Conservation (phyloP, 30 jellyfish, hydroid and myxozoan genomes). For the Cassiopea xamachana region DNA sequence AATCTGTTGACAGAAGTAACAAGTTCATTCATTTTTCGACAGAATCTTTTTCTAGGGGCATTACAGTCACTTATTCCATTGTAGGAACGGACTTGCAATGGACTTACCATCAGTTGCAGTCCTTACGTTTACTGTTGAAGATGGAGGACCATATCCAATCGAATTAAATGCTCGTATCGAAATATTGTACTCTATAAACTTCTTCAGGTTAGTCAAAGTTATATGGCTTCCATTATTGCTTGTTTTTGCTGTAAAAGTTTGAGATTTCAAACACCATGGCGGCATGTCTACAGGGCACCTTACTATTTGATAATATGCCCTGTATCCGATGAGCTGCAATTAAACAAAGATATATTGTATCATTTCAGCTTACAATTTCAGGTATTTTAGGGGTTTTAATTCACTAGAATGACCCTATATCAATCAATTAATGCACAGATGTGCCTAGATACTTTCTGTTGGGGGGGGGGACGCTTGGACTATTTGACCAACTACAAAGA, state of each 20-base stretch:
- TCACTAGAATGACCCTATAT: too few species aligned
- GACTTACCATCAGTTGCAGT: constrained; percentile 44
- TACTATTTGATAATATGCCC: constrained; percentile 17
- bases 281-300: constrained; percentile 42
- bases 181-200: constrained; percentile 23
- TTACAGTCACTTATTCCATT: too few species aligned
- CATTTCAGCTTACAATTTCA: too few species aligned
- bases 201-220: constrained; percentile 6
- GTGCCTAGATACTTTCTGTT: too few species aligned
- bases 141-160: constrained; percentile 49
- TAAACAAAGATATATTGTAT: background rate
- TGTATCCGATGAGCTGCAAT: constrained; percentile 34
- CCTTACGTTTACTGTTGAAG: constrained; percentile 13
- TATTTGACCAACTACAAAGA: too few species aligned
- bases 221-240: background rate
- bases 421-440: too few species aligned
- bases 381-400: too few species aligned
- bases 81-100: too few species aligned
- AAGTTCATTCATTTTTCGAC: too few species aligned
- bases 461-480: too few species aligned
- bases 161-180: constrained; percentile 26
- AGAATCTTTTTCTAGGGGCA: too few species aligned
- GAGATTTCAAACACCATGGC: constrained; percentile 20
- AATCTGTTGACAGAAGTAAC: too few species aligned
- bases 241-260: background rate